Evolutionary conservation across 1,140 invertebrate genomes (phyloP), one percentile per base, ranked within the genome.

Genomic region (Harlomillsia oculata): DNA sequence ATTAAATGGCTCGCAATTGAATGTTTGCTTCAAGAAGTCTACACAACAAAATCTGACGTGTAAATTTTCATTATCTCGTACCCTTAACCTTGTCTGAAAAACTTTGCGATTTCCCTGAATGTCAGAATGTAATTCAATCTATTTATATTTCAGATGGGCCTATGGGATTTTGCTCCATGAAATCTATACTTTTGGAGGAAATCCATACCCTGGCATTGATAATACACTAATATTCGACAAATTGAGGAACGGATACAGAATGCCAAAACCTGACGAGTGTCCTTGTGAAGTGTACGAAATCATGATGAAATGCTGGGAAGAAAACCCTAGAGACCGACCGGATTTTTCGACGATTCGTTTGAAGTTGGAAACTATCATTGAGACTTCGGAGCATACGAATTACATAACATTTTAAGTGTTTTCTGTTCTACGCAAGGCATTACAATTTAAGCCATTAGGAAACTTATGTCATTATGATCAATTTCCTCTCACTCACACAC

Each of bases 101-200:
- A 5, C 4, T 32, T 50, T 50, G 20, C 28, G 18, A 9, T 8
- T 8, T 23, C 8, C n/a, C n/a, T n/a, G n/a, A n/a, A n/a, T n/a
- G n/a, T 30, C n/a, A 49, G 8, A 34, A 8, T 5, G n/a, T 39
- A 4, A 18, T 39, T 14, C 37, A n/a, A 39, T 39, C 59, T 53
- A 56, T 25, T 26, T 30, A 18, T 20, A 30, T 56, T 67, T 23
- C 66, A 85, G 82, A 11, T 97, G 93, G 93, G 91, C 90, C 0
- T 96, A 85, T 75, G 91, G 92, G 14, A 81, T 96, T 59, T 77
- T 96, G 18, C 72, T 96, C 21, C 97, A 91, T 85, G 92, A 97
- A 74, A 89, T 97, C 63, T 80, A 86, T 6, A 95, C 89, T 0
- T 70, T 94, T 21, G 91, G 89, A 6, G 60, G 60, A 26, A 59